These are phyloP conservation scores for Stenopsyche tienmushanensis DNA, from an alignment of 1,140 invertebrate genomes.

Conservation along the genomic window DNA sequence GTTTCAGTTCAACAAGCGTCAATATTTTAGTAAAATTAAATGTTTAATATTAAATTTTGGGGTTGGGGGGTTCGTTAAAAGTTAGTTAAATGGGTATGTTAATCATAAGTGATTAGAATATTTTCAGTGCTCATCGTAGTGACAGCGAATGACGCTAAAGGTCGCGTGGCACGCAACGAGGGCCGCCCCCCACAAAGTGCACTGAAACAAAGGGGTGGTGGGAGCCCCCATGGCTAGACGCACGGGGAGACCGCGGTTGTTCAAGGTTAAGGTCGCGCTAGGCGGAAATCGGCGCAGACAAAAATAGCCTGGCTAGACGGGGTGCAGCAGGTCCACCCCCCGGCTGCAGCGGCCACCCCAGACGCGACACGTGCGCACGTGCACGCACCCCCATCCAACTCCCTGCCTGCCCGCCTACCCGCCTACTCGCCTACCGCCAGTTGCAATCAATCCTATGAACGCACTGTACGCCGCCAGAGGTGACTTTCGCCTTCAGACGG, in stretches of 20 bases:
- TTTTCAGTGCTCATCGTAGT: too few relatives aligned
- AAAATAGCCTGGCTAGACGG: slow-evolving; percentile 25
- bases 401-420: background rate
- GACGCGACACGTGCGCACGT: slow-evolving; percentile 9
- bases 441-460: too few relatives aligned
- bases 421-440: too few relatives aligned
- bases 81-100: too few relatives aligned
- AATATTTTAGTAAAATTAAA: too few relatives aligned
- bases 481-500: too few relatives aligned
- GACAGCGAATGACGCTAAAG: slow-evolving; percentile 13
- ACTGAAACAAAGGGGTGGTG: background rate
- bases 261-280: slow-evolving; percentile 27
- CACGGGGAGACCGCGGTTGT: background rate
- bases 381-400: slow-evolving; percentile 2
- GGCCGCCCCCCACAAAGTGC: background rate
- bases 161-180: background rate
- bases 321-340: background rate
- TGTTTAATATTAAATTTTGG: too few relatives aligned
- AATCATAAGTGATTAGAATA: too few relatives aligned
- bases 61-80: too few relatives aligned
- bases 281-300: slow-evolving; percentile 26
- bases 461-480: too few relatives aligned
- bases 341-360: background rate
- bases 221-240: slow-evolving; percentile 9
- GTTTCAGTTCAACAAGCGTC: too few relatives aligned